A percentile compares a stretch with the other conserved stretches of the same genome.
phyloP scores from a whole-genome alignment of 92 coral and sea anemone species.

The Zoanthus sansibaricus region DNA sequence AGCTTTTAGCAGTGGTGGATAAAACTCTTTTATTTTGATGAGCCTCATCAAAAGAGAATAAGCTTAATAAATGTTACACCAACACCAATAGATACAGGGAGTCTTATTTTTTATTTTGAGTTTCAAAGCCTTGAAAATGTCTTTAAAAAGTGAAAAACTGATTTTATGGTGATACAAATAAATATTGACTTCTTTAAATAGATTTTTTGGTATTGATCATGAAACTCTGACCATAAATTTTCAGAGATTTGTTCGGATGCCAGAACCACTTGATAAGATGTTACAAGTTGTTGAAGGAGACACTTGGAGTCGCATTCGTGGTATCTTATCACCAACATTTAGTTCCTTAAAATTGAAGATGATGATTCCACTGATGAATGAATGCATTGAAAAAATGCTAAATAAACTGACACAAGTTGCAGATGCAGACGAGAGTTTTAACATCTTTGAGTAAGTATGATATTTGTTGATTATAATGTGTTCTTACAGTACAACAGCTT shows the following conservation, averaged over 20 bases:
- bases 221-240: background rate
- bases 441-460: conserved; percentile 60
- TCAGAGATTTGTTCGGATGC: conserved; percentile 21
- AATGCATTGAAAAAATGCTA: conserved; percentile 63
- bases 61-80: too few relatives aligned
- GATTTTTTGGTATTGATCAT: background rate
- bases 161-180: too few relatives aligned
- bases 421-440: conserved; percentile 60
- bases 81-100: too few relatives aligned
- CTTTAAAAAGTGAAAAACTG: too few relatives aligned
- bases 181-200: too few relatives aligned
- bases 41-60: too few relatives aligned
- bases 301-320: conserved; percentile 78
- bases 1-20: too few relatives aligned
- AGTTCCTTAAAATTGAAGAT: conserved; percentile 72
- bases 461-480: background rate
- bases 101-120: too few relatives aligned
- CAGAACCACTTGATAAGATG: conserved; percentile 70
- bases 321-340: conserved; percentile 71
- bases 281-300: conserved; percentile 65
- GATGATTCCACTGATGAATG: conserved; percentile 76
- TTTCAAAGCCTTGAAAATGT: too few relatives aligned
- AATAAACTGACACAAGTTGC: conserved; percentile 58
- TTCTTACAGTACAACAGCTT: too few relatives aligned
- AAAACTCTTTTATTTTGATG: too few relatives aligned